Base-by-base conservation (phyloP, 2,888 invertebrate species). In the Dastarcus helophoroides region DNA sequence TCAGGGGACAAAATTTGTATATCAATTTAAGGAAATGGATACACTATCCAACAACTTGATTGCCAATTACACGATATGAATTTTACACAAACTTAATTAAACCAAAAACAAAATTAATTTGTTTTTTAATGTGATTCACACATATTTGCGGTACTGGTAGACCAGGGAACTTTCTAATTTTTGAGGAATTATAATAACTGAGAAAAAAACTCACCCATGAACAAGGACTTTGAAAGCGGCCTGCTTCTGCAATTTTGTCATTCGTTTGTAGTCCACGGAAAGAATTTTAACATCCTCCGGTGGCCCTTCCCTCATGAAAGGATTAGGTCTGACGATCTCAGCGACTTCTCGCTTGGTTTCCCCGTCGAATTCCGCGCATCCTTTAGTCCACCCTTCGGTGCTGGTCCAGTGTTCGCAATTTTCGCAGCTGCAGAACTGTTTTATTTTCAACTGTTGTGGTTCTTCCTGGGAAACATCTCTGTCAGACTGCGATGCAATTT, bases 231-330 rank as follows among this genome's bases (percentile, higher is more conserved):
- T 49, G 8, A 30, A 31, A 19, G 37, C 33, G 4, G 41, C 28
- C 22, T 42, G 41, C 26, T 47, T 50, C 11, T 51, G 42, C 11
- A 51, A 28, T 19, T 38, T 40, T 1, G 38, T 42, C 42, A 47
- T 27, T 2, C 35, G 32, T 4, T 29, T 27, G 27, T 42, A 46
- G 22, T 44, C 38, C 4, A 46, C 6, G 1, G 44, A 38, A 7
- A 42, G 31, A 24, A 50, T 44, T 22, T 41, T 34, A n/a, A 28
- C 21, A 10, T 11, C 17, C n/a, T 32, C 21, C 4, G 33, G 27
- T 10, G 35, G 16, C 3, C 33, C 26, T 2, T 33, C 32, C 14
- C 29, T 36, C 24, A 32, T 33, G 25, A 47, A 42, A 7, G 44
- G 25, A 5, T 34, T 27, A 3, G 24, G 31, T 3, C 9, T 10